Percentiles rank a stretch among this genome's conserved stretches.
Conservation (phyloP, 1,140 invertebrate genomes). For the Hormaphis cornu region DNA sequence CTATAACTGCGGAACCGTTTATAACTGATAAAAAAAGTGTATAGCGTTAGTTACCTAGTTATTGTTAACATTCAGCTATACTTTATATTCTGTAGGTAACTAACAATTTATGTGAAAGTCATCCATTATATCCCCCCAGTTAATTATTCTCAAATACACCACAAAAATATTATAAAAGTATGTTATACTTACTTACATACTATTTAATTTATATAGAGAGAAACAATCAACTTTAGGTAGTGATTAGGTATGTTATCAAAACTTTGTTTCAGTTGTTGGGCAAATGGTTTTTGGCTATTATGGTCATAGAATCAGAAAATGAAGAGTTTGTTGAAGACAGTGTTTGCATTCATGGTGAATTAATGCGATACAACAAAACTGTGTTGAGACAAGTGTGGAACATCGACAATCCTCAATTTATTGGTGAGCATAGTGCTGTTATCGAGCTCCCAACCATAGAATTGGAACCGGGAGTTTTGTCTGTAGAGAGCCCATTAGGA, state of each 20-base stretch:
- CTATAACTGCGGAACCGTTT: too few relatives aligned
- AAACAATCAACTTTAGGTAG: too few relatives aligned
- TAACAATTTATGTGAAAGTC: too few relatives aligned
- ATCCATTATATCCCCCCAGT: too few relatives aligned
- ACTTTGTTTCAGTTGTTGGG: conserved; percentile 33
- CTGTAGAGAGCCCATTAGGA: conserved; percentile 37
- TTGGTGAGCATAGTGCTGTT: conserved; percentile 28
- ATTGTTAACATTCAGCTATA: too few relatives aligned
- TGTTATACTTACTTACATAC: too few relatives aligned
- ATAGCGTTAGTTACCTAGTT: too few relatives aligned
- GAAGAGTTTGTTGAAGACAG: conserved; percentile 36
- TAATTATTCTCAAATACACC: too few relatives aligned
- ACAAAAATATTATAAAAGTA: too few relatives aligned
- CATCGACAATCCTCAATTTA: conserved; percentile 29
- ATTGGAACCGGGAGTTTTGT: conserved; percentile 33
- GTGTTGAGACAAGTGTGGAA: conserved; percentile 35
- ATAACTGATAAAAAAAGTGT: too few relatives aligned
- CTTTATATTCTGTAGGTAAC: too few relatives aligned
- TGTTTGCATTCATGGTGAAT: conserved; percentile 36
- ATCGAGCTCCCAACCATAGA: conserved; percentile 35
- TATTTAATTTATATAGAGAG: too few relatives aligned
- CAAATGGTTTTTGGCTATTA: conserved; percentile 36
- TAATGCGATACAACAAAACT: conserved; percentile 33
- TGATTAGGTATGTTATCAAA: background rate
- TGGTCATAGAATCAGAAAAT: conserved; percentile 35